Evolutionary conservation across 92 coral and sea anemone species (phyloP), one percentile per base, ranked within the genome.

Genomic region (Umimayanthus chanpuru): DNA sequence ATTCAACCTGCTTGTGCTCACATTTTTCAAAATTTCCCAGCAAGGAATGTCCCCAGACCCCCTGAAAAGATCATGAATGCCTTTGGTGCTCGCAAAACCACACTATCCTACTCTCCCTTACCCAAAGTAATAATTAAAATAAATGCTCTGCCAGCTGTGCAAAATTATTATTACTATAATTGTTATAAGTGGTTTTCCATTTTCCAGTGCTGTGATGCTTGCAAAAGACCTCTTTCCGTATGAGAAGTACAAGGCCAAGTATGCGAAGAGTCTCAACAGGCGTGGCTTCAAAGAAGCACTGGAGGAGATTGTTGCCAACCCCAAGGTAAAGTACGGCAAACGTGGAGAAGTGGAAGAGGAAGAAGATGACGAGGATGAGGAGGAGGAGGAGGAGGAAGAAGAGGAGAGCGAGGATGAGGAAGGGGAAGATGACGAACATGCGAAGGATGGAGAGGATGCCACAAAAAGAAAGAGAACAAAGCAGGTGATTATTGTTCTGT

Each of bases 271-370:
- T 58, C 73, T 81, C 38, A 91, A 73, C 30, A 88, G 98, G 80
- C 80, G 90, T 36, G 96, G 96, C 38, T 97, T 97, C 90, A 96
- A 94, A 50, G 99, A 97, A 81, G 99, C 98, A 7, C 82, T 97
- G 21, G 98, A 93, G 44, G 99, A 97, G 86, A 97, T 97, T 53
- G 91, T 95, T 43, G 85, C 94, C 40, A 88, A 91, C 61, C 99
- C 99, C 40, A 94, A 94, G 85, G 94, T 97, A 1, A 93, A 93
- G 58, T 97, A 93, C 88, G 99, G 99, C 2, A 87, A 89, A 91
- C 93, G 98, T 58, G 98, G 98, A 50, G 82, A 86, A 85, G 94
- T 78, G 5, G 97, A 70, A 32, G 96, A 97, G 5, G 93, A 92
- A 3, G 92, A 90, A 0, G 93, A 90, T 6, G 92, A 89, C 0